Conservation (phyloP, 1,140 invertebrate genomes). For the Euschistus heros region DNA sequence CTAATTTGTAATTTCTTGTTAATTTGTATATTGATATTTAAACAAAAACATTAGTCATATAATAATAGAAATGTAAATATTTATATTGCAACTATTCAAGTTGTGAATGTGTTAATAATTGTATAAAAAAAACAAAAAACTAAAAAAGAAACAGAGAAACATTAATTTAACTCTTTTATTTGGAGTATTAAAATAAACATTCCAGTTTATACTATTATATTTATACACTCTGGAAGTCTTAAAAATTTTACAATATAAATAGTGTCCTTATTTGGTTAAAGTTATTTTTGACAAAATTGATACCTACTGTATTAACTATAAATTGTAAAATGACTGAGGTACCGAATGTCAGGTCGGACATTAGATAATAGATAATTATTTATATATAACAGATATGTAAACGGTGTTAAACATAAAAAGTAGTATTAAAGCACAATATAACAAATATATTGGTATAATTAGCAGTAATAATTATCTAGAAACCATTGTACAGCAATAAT, state of each 20-base stretch:
- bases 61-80: conserved; percentile 6
- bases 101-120: conserved; percentile 16
- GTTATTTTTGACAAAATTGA: too few species aligned
- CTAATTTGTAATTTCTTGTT: conserved; percentile 8
- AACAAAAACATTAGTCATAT: conserved; percentile 2
- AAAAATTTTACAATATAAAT: not conserved
- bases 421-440: not conserved
- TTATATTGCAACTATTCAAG: not conserved
- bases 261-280: not conserved
- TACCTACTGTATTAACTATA: too few species aligned
- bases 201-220: conserved; percentile 3
- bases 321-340: too few species aligned
- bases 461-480: too few species aligned
- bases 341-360: too few species aligned
- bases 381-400: not conserved
- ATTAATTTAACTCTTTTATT: not conserved
- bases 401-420: not conserved
- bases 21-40: conserved; percentile 13
- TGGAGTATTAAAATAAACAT: conserved; percentile 14
- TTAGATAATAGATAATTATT: too few species aligned
- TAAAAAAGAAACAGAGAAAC: conserved; percentile 1
- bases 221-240: not conserved
- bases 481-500: too few species aligned
- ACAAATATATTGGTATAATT: too few species aligned
- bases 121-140: not conserved